Conservation (phyloP, 2,888 invertebrate genomes). For the Ectemnius continuus region DNA sequence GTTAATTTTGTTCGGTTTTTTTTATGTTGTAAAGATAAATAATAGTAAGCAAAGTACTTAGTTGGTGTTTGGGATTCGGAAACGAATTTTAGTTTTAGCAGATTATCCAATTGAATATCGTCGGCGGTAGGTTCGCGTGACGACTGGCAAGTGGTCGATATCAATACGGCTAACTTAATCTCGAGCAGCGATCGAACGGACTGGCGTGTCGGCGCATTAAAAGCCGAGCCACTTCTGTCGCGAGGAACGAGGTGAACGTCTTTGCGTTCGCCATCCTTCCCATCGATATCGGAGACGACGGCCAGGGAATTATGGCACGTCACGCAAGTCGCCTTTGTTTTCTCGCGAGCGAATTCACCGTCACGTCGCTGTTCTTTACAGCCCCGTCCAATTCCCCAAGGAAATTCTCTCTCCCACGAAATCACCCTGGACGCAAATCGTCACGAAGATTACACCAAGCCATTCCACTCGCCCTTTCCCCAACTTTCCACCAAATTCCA, state of each 20-base stretch:
- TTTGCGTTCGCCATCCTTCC: background rate
- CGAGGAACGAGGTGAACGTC: conserved; percentile 1
- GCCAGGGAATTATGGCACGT: background rate
- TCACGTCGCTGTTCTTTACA: background rate
- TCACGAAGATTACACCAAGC: too few species aligned
- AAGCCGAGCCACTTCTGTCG: background rate
- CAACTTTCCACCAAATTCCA: too few species aligned
- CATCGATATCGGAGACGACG: background rate
- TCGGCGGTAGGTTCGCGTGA: too few species aligned
- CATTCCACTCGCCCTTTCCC: too few species aligned
- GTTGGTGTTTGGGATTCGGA: too few species aligned
- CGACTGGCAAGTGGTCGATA: background rate
- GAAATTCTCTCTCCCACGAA: background rate
- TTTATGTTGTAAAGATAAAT: too few species aligned
- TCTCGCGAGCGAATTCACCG: background rate
- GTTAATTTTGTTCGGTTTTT: too few species aligned
- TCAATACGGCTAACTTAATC: background rate
- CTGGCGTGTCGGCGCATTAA: background rate
- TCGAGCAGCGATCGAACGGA: background rate
- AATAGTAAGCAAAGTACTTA: too few species aligned
- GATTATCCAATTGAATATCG: too few species aligned
- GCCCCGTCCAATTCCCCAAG: background rate
- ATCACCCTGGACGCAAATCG: too few species aligned
- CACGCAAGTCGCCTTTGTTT: conserved; percentile 2
- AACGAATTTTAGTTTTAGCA: too few species aligned